Conservation (phyloP, 2,797 vertebrate genomes). For the Dendrocincla fuliginosa region DNA sequence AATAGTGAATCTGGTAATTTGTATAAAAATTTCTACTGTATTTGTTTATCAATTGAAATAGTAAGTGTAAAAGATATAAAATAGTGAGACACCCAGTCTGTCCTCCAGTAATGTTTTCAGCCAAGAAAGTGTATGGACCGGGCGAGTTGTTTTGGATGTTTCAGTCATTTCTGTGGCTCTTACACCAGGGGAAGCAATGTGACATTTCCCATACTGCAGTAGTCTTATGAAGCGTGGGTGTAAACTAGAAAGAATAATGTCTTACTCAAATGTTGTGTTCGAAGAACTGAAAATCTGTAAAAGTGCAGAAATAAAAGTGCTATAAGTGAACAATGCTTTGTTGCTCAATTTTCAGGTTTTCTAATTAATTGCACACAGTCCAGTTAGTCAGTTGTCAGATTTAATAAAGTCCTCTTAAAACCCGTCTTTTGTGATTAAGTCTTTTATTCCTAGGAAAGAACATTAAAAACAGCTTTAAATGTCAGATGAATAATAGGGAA, state of each 20-base stretch:
- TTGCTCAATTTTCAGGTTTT: background rate
- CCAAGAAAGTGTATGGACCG: background rate
- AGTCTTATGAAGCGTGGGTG: background rate
- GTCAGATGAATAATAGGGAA: constrained; percentile 64
- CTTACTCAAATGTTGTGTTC: constrained; percentile 15
- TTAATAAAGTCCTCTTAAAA: constrained; percentile 63
- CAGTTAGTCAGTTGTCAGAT: constrained; percentile 57
- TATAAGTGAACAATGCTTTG: constrained; percentile 36
- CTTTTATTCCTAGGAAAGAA: constrained; percentile 58
- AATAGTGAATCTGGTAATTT: background rate
- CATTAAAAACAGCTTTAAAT: constrained; percentile 27
- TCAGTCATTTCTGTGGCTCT: background rate
- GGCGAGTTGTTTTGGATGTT: background rate
- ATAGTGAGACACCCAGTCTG: background rate
- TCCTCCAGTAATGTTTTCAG: background rate
- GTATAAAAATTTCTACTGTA: background rate
- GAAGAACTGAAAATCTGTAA: constrained; percentile 16
- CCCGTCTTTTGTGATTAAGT: constrained; percentile 54
- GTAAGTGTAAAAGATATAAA: background rate
- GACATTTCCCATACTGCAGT: constrained; percentile 1
- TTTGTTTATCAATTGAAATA: background rate
- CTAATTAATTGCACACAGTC: constrained; percentile 36
- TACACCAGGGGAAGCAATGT: background rate
- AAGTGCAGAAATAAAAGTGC: background rate
- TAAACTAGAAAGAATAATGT: background rate